These are phyloP conservation scores for Gymnosoma rotundatum DNA, from an alignment of 2,888 invertebrate genomes.

Conservation along the genomic window DNA sequence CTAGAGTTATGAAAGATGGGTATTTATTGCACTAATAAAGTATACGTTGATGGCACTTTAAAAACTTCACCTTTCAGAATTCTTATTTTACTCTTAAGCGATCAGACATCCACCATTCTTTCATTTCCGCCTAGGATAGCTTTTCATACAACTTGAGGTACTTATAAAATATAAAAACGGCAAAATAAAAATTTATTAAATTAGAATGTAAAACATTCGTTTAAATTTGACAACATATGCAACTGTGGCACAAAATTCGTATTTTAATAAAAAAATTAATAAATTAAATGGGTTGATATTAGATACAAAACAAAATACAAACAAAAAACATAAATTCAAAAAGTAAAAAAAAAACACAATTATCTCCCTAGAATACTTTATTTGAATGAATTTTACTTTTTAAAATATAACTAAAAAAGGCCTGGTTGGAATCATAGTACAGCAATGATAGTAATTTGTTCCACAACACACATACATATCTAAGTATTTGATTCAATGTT, in stretches of 20 bases:
- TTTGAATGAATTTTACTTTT: neutral
- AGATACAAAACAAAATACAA: neutral
- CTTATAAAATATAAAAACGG: constrained; percentile 33
- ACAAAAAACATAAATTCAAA: constrained; percentile 3
- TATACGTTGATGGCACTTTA: constrained; percentile 50
- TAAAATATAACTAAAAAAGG: neutral
- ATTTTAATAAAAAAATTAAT: constrained; percentile 8
- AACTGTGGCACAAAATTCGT: constrained; percentile 20
- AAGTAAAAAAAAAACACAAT: constrained; percentile 12
- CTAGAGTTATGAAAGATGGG: constrained; percentile 14
- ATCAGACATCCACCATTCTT: constrained; percentile 6
- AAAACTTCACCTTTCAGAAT: constrained; percentile 59
- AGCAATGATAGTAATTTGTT: neutral
- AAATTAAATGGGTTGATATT: too few species aligned
- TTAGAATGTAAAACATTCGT: neutral
- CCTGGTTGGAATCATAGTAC: neutral
- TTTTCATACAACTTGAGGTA: constrained; percentile 4
- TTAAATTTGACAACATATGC: neutral
- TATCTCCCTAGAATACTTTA: neutral
- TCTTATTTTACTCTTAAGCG: constrained; percentile 29
- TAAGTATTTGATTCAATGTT: neutral
- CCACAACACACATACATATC: neutral
- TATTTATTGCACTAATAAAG: constrained; percentile 49
- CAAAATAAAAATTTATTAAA: constrained; percentile 8
- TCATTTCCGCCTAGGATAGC: neutral